Base-by-base conservation (phyloP, 2,113 vertebrate genomes). In the Oryzias curvinotus region DNA sequence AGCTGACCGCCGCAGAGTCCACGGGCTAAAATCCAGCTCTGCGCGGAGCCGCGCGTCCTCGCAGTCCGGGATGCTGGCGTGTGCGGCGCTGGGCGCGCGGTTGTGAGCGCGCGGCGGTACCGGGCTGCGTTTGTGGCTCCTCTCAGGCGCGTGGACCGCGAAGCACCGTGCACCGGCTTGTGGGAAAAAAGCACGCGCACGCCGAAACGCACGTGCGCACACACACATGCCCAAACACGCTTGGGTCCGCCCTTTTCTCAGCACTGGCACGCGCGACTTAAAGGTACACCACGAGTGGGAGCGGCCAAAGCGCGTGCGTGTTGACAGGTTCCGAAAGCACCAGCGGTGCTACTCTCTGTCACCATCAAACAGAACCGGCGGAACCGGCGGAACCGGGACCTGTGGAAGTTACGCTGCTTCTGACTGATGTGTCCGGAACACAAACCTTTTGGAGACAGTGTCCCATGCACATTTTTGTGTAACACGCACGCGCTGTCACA, bases 221-320 rank as follows among this genome's bases (percentile, higher is more conserved):
- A 52, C 73, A 49, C 78, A 73, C 77, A 69, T 61, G 17, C 30
- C 8, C 7, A 36, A 36, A 10, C 10, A 12, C 36, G 52, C 61
- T 45, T 54, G 66, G 85, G 80, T 72, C 71, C 87, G 81, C 85
- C 85, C 80, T 83, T 76, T 44, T 46, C 65, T 75, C 64, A 6
- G 81, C 82, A 67, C 79, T 88, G 68, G 82, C 78, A 84, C 85
- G 57, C 84, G 84, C 77, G 87, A 84, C 85, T 90, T 86, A 86
- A 89, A 92, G 88, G 82, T 82, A 64, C 58, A 86, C 62, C 52
- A 59, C 61, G 46, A 25, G 46, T 14, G 12, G 52, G 62, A 44
- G 51, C 52, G 45, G 18, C 47, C 23, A 53, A 25, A 62, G 28
- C 65, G 19, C 49, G 16, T 50, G 17, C 55, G 13, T 41, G 17